Conservation (phyloP, 2,113 vertebrate species). For the Channa argus region DNA sequence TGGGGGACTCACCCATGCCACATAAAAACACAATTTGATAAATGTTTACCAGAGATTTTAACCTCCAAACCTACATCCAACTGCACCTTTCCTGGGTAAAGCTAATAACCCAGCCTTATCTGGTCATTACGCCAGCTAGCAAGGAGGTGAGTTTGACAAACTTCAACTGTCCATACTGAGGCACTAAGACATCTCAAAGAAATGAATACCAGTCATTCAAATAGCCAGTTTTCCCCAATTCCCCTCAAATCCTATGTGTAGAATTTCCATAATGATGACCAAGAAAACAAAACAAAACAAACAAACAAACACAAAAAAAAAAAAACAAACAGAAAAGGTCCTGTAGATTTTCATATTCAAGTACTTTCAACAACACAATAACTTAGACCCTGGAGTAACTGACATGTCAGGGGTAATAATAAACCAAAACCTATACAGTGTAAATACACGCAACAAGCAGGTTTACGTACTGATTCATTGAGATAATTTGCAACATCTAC, state of each 20-base stretch:
- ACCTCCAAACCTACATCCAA: conserved; percentile 26
- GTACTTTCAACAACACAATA: conserved; percentile 84
- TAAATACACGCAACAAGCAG: conserved; percentile 77
- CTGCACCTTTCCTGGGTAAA: conserved; percentile 4
- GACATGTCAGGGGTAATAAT: conserved; percentile 51
- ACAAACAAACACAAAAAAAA: no score
- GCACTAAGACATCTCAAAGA: conserved; percentile 55
- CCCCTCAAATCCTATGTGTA: conserved; percentile 56
- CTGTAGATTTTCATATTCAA: conserved; percentile 79
- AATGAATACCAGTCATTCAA: conserved; percentile 75
- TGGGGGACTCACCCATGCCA: not conserved
- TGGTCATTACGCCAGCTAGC: not conserved
- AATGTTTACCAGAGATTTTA: conserved; percentile 32
- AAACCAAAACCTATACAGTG: conserved; percentile 77
- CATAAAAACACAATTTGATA: conserved; percentile 5
- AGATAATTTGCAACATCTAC: conserved; percentile 58
- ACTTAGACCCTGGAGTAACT: conserved; percentile 75
- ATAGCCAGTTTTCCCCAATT: conserved; percentile 55
- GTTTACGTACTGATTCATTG: conserved; percentile 68
- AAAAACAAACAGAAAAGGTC: conserved; percentile 51
- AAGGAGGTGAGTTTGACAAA: conserved; percentile 5
- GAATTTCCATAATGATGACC: conserved; percentile 52
- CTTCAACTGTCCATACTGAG: conserved; percentile 39
- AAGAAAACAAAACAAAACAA: conserved; percentile 27
- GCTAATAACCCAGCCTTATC: not conserved